Base-by-base conservation (phyloP, 2,113 vertebrate species). In the Perca schrenkii region DNA sequence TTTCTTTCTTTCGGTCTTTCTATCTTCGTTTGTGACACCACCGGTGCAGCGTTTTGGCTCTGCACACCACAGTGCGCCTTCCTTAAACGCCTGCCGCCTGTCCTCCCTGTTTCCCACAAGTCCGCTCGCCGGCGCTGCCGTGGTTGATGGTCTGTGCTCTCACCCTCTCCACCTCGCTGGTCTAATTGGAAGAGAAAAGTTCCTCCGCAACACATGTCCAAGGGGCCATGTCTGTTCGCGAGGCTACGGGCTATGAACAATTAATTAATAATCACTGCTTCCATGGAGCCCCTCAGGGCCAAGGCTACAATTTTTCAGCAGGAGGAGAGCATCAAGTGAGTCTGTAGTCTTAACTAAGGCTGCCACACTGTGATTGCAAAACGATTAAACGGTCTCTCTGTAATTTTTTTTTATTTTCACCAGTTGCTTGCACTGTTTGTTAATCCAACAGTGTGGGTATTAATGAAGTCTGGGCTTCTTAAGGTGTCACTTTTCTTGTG, bases 121-220 rank as follows among this genome's bases (percentile, higher is more conserved):
- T 71, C 73, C 63, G 50, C 75, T 84, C 57, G 31, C 56, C 2
- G 34, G 56, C 63, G 36, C 71, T 67, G 79, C 43, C 57, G 67
- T 77, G 80, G 77, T 86, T 85, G 88, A 91, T 86, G 87, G 84
- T 67, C 87, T 68, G 14, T 81, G 74, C 73, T 46, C 82, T 79
- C 79, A 4, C 80, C 79, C 34, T 76, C 88, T 86, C 77, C 81
- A 85, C 86, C 83, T 83, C 82, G 34, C 85, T 57, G 72, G 69
- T 85, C 85, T 92, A 92, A 93, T 92, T 91, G 88, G 85, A 91
- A 84, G 87, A 71, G 85, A 92, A 90, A 84, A 82, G 85, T 77
- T 77, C 78, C 84, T 80, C 82, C 31, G 25, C 77, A 83, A 76
- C 15, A 72, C 77, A 47, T 85, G 79, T 92, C 86, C 77, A 64